Conservation (phyloP, 2,113 vertebrate species). For the Hippocampus mohnikei region DNA sequence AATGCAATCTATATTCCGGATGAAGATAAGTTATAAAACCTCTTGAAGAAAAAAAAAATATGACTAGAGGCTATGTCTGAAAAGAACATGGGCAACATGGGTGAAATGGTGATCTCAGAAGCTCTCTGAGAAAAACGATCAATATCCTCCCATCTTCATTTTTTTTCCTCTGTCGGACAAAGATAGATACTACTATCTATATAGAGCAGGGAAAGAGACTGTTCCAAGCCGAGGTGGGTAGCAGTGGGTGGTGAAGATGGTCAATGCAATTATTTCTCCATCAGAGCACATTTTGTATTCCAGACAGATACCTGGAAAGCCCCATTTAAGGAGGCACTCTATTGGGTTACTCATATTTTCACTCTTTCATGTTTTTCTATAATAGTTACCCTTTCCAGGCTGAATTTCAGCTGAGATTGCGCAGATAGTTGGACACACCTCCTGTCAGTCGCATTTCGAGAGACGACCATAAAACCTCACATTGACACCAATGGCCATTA, state of each 20-base stretch:
- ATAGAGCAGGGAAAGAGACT: conserved; percentile 33
- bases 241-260: conserved; percentile 49
- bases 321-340: background rate
- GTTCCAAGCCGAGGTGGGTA: conserved; percentile 41
- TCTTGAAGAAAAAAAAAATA: conserved; percentile 33
- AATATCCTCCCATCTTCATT: conserved; percentile 62
- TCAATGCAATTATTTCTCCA: conserved; percentile 64
- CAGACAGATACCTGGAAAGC: conserved; percentile 17
- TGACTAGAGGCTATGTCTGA: conserved; percentile 45
- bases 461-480: background rate
- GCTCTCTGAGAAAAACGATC: conserved; percentile 57
- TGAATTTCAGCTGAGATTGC: background rate
- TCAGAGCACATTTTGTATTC: conserved; percentile 50
- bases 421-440: background rate
- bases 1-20: conserved; percentile 56
- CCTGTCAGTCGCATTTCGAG: background rate
- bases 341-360: background rate
- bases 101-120: conserved; percentile 58
- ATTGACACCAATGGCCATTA: background rate
- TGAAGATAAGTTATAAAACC: conserved; percentile 56
- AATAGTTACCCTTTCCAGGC: background rate
- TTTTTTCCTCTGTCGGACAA: conserved; percentile 47
- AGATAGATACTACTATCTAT: conserved; percentile 52
- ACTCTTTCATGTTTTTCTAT: background rate
- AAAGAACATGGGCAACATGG: conserved; percentile 39